A percentile compares a stretch with the other conserved stretches of the same genome.
Evolutionary conservation across 2,113 vertebrate genomes (phyloP).

Genomic region (Oreotrochilus melanogaster): DNA sequence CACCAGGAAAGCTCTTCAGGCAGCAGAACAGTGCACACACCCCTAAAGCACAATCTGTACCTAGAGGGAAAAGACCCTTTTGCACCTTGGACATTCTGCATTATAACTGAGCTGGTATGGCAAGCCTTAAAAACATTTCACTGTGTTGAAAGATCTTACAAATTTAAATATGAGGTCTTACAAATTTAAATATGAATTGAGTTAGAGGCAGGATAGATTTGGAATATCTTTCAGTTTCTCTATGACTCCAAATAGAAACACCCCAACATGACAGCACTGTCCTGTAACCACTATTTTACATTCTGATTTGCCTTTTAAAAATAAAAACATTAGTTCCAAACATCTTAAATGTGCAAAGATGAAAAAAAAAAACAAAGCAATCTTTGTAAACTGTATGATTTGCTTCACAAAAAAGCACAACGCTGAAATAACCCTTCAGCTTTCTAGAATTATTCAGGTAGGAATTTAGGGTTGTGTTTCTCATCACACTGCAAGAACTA

Average conservation of each 20-base stretch:
- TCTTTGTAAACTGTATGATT: neutral
- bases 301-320: neutral
- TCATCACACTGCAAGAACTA: neutral
- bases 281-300: fast-evolving
- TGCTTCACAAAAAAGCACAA: neutral
- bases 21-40: neutral
- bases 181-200: neutral
- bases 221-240: neutral
- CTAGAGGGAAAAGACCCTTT: neutral
- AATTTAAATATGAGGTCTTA: neutral
- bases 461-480: neutral
- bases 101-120: fast-evolving
- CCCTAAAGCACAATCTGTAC: neutral
- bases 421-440: neutral
- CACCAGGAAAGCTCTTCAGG: neutral
- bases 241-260: neutral
- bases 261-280: neutral
- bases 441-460: neutral
- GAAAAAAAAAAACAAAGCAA: neutral
- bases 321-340: neutral
- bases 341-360: neutral
- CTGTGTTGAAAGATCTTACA: neutral
- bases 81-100: fast-evolving
- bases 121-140: neutral
- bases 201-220: neutral